Base-by-base conservation (phyloP, 1,140 invertebrate genomes). In the Doryteuthis pealeii region DNA sequence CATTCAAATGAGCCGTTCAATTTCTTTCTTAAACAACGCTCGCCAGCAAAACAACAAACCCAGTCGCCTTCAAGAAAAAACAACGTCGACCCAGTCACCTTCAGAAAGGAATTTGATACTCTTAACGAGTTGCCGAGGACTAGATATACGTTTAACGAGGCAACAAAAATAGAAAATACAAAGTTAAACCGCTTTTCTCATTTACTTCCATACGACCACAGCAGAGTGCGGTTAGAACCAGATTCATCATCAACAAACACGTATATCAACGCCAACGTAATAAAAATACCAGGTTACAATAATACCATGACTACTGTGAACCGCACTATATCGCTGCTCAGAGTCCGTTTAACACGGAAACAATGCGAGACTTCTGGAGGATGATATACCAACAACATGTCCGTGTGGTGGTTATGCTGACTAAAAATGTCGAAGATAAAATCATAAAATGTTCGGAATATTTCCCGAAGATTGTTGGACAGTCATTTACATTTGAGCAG, bases 251-350 rank as follows among this genome's bases (percentile, higher is more conserved):
- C 77, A 1, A 89, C 86, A 81, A 86, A 89, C 76, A 96, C 99
- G 86, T 99, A 99, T 84, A 99, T 99, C 77, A 99, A 99, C 89
- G 96, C 98, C 26, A 99, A 8, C 0, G 54, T 62, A 8, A 68
- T 68, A 33, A 33, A 10, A 6, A 18, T 10, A 30, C 76, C 82
- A 31, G 83, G 83, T 2, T 86, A 81, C 77, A 78, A 82, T 45
- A 79, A 79, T 45, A 72, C 77, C 18, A 62, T 35, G 3, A 40
- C 66, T 31, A 8, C 69, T 62, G 28, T 30, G 31, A 69, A 69
- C 35, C 35, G 35, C 5, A 77, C 0, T 88, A 87, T 76, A 87
- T 88, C 62, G 87, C 87, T 22, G 82, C 85, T 12, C 85, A 86
- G 72, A 87, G 86, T 72, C 86, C 87, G 1, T 87, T 86, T 76